These are phyloP conservation scores for Patiria miniata DNA, from an alignment of 35 echinoderm and acorn worm species.

Conservation along the genomic window DNA sequence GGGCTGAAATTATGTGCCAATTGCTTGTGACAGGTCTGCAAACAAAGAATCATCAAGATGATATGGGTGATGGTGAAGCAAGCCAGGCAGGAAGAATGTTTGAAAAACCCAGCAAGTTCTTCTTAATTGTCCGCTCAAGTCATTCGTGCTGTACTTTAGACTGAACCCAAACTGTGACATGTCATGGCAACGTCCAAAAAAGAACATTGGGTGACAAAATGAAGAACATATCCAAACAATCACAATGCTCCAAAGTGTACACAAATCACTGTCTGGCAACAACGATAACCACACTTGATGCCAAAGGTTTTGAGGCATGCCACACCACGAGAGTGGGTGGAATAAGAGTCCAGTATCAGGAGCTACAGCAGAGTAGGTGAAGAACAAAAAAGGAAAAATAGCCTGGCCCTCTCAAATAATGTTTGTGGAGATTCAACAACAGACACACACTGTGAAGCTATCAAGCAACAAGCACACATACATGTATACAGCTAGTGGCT, in stretches of 20 bases:
- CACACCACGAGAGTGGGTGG: slow-evolving; percentile 57
- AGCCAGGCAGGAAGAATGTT: slow-evolving; percentile 54
- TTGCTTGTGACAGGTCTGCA: slow-evolving; percentile 22
- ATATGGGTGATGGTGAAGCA: slow-evolving; percentile 24
- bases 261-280: slow-evolving; percentile 67
- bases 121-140: slow-evolving; percentile 36
- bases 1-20: not conserved
- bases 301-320: slow-evolving; percentile 29
- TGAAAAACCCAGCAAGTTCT: slow-evolving; percentile 12
- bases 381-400: slow-evolving; percentile 37
- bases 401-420: slow-evolving; percentile 11
- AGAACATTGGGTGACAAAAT: slow-evolving; percentile 48
- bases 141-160: slow-evolving; percentile 1
- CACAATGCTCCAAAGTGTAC: slow-evolving; percentile 43
- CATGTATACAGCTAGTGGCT: not conserved
- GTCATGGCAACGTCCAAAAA: slow-evolving; percentile 62
- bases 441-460: not conserved
- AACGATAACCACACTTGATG: slow-evolving; percentile 40
- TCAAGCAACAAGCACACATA: not conserved
- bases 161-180: slow-evolving; percentile 28
- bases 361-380: slow-evolving; percentile 43
- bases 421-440: slow-evolving; percentile 10
- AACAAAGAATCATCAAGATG: slow-evolving; percentile 46
- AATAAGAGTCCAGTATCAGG: slow-evolving; percentile 57
- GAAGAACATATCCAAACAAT: slow-evolving; percentile 41